Conservation (phyloP, 2,888 invertebrate genomes). For the Neria commutata region DNA sequence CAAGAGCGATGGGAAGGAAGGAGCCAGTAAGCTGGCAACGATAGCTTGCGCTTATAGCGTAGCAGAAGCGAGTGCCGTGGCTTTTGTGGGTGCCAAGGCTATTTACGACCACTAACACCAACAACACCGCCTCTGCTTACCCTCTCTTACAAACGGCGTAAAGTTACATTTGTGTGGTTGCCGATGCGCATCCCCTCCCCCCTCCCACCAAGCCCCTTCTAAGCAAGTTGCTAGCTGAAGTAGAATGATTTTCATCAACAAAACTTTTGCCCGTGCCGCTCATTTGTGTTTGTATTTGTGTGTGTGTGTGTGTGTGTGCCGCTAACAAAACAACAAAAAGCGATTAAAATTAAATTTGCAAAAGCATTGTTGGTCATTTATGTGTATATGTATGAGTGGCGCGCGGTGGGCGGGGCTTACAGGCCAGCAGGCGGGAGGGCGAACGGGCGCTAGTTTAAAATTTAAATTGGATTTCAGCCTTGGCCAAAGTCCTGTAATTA, state of each 20-base stretch:
- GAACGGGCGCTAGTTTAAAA: not conserved
- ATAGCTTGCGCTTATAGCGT: no score
- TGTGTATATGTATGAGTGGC: not conserved
- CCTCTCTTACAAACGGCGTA: no score
- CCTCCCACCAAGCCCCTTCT: no score
- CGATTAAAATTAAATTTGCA: constrained; percentile 5
- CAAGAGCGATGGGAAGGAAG: no score
- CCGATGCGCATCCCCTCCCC: no score
- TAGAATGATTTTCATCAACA: not conserved
- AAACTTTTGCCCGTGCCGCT: not conserved
- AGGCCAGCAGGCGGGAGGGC: not conserved
- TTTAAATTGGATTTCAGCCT: constrained; percentile 2
- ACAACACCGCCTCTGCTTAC: not conserved
- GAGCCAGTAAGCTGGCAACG: no score
- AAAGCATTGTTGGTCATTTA: constrained; percentile 2
- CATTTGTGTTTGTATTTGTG: not conserved
- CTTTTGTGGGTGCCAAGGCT: no score
- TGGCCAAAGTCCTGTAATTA: no score
- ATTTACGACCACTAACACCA: no score
- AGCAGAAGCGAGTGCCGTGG: no score
- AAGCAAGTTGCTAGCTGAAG: no score
- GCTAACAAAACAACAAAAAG: not conserved
- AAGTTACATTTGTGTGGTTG: no score
- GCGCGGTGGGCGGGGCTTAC: not conserved
- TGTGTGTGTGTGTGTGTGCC: not conserved